Evolutionary conservation across 2,113 vertebrate genomes (phyloP).

Genomic region (Sinocyclocheilus anophthalmus): DNA sequence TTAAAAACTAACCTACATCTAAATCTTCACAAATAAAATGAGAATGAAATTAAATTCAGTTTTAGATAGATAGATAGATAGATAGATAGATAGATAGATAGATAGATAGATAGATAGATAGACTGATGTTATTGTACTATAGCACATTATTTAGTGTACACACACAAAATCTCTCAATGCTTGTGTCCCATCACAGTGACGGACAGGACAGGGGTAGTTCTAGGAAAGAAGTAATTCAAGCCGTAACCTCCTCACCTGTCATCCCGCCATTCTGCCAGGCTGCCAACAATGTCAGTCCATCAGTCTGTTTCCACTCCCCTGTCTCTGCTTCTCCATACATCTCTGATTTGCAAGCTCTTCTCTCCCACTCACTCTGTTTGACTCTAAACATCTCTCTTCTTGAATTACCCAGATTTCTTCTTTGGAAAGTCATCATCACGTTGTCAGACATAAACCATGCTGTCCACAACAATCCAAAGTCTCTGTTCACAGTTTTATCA

Average conservation of each 20-base stretch:
- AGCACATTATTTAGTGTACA: background rate
- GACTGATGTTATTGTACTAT: background rate
- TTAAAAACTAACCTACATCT: background rate
- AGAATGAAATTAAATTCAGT: background rate
- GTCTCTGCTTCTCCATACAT: slow-evolving; percentile 42
- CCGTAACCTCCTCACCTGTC: slow-evolving; percentile 64
- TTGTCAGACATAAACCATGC: slow-evolving; percentile 19
- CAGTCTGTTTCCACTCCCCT: slow-evolving; percentile 55
- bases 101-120: background rate
- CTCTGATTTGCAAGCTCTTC: slow-evolving; percentile 60
- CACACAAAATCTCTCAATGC: slow-evolving; percentile 54
- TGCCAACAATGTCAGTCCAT: slow-evolving; percentile 66
- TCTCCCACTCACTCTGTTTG: slow-evolving; percentile 64
- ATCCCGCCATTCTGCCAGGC: slow-evolving; percentile 61
- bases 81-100: no score
- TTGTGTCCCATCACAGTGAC: slow-evolving; percentile 58
- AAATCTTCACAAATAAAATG: background rate
- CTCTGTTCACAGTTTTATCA: background rate
- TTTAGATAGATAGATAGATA: no score
- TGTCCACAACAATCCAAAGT: slow-evolving; percentile 42
- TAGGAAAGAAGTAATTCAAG: slow-evolving; percentile 60
- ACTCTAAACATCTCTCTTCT: background rate
- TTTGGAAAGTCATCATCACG: slow-evolving; percentile 17
- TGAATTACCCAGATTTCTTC: slow-evolving; percentile 28
- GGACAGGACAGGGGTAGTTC: slow-evolving; percentile 63